Evolutionary conservation across 2,113 vertebrate genomes (phyloP).

Genomic region (Macroglossus sobrinus): DNA sequence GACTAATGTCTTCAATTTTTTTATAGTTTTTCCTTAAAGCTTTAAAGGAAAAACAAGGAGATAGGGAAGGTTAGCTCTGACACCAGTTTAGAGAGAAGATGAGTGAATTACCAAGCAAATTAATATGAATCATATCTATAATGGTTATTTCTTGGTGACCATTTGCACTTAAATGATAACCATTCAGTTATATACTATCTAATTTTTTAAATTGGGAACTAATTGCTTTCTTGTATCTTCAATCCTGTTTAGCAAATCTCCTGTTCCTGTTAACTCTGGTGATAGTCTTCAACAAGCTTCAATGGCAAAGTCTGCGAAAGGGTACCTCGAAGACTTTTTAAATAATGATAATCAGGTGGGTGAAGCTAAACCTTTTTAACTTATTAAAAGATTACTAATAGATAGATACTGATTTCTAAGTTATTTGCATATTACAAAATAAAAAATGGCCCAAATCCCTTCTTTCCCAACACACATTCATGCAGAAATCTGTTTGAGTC

Average conservation of each 20-base stretch:
- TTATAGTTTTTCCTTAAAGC: not conserved
- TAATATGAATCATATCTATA: not conserved
- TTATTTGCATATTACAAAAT: slow-evolving; percentile 5
- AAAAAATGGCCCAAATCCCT: not conserved
- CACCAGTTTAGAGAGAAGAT: not conserved
- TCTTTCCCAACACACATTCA: not conserved
- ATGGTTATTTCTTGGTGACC: not conserved
- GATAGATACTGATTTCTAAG: not conserved
- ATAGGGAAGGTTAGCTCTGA: not conserved
- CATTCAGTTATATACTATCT: not conserved
- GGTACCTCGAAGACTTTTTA: slow-evolving; percentile 73
- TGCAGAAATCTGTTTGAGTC: not conserved
- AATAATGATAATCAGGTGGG: slow-evolving; percentile 73
- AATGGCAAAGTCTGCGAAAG: slow-evolving; percentile 51
- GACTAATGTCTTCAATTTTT: not conserved
- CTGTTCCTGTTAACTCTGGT: slow-evolving; percentile 70
- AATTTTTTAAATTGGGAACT: slow-evolving; percentile 11
- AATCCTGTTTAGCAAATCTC: slow-evolving; percentile 74
- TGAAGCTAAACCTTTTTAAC: slow-evolving; percentile 25
- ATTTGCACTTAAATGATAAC: slow-evolving; percentile 23
- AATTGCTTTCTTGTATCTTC: slow-evolving; percentile 37
- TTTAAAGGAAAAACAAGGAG: not conserved
- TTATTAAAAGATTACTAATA: not conserved
- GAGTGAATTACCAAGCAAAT: not conserved
- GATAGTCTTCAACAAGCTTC: slow-evolving; percentile 46